phyloP scores from a whole-genome alignment of 2,113 vertebrate species.

The Parus major region DNA sequence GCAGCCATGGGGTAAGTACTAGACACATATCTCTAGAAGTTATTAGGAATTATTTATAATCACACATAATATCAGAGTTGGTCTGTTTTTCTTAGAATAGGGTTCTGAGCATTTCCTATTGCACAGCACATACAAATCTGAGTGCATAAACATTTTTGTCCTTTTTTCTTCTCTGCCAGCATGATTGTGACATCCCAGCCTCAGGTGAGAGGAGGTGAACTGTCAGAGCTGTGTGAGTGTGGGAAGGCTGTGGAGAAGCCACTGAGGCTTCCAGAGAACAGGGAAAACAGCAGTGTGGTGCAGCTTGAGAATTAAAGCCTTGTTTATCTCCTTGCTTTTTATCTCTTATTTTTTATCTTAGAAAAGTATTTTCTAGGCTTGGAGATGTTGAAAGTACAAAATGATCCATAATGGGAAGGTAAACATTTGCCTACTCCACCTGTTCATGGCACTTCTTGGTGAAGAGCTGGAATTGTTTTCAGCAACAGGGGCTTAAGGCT shows the following conservation, averaged over 20 bases:
- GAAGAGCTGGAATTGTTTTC: neutral
- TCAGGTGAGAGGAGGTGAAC: neutral
- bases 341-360: too few relatives aligned
- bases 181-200: neutral
- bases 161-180: neutral
- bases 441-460: neutral
- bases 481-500: neutral
- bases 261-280: neutral
- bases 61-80: neutral
- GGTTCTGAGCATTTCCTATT: neutral
- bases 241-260: neutral
- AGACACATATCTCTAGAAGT: fast-evolving
- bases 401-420: neutral
- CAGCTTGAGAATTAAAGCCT: neutral
- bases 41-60: neutral
- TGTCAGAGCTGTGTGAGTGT: neutral
- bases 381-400: neutral
- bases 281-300: neutral
- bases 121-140: neutral
- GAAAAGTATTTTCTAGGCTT: neutral
- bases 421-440: neutral
- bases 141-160: neutral
- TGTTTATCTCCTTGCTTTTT: too few relatives aligned
- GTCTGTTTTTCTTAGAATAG: neutral
- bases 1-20: neutral